Evolutionary conservation across 2,888 invertebrate genomes (phyloP), one percentile per base, ranked within the genome.

Genomic region (Ecdyonurus torrentis): DNA sequence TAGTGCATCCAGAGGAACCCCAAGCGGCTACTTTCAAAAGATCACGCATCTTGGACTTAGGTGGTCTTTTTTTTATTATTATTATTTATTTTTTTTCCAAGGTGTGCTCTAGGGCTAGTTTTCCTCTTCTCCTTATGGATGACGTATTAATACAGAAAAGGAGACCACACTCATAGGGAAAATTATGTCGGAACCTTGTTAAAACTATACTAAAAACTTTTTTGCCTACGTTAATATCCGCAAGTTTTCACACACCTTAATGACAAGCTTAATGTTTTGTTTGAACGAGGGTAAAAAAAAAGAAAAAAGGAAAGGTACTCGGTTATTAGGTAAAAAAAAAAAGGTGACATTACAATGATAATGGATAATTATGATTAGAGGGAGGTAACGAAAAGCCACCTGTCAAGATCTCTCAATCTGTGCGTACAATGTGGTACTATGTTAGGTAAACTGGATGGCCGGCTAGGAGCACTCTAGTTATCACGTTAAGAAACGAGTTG

Each of bases 21-120:
- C n/a, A n/a, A n/a, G 55, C 55, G 55, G 55, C 55, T 55, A 55
- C 55, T 55, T 55, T 55, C 55, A 55, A 55, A 55, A 55, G 55
- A 55, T 55, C 55, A 55, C 55, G 55, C 55, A 55, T 55, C 55
- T n/a, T 55, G 55, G 55, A 55, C 55, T 55, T 55, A 55, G 55
- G 55, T 55, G 55, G 55, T 55, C 55, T 55, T 55, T 37, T 37
- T 15, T 37, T 37, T 37, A 5, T 37, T 37, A 10, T 15, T 37
- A 5, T 15, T 37, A 10, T 37, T n/a, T n/a, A n/a, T 37, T 37
- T 37, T 37, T 37, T 37, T 37, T 15, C 15, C 15, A 5, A 55
- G 55, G 55, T 55, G 55, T 22, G 55, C 55, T 55, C 20, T 22
- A 22, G 55, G 55, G 55, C 55, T 55, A 20, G 55, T 37, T 37